Percentiles rank a stretch among this genome's conserved stretches.
These are phyloP conservation scores for Smithornis capensis DNA, from an alignment of 2,113 vertebrate species.

Conservation along the genomic window DNA sequence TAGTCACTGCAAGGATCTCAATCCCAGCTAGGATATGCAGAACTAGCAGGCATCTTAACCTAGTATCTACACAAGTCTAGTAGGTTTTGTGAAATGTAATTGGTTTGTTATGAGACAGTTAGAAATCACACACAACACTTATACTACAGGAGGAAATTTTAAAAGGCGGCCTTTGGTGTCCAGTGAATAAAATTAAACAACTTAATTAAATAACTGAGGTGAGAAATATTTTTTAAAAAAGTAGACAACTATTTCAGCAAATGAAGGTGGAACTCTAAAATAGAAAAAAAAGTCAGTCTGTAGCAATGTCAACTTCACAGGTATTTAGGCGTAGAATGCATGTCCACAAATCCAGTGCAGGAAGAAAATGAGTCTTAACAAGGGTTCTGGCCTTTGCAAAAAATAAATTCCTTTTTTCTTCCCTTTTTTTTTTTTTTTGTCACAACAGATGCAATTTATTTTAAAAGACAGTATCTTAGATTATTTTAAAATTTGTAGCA, in stretches of 20 bases:
- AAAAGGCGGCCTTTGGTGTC: accelerated
- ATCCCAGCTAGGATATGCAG: not conserved
- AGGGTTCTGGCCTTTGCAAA: not conserved
- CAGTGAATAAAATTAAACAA: not conserved
- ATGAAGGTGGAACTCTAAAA: not conserved
- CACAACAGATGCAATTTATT: not conserved
- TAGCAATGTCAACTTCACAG: not conserved
- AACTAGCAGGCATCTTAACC: not conserved
- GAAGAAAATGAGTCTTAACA: not conserved
- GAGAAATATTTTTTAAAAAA: not conserved
- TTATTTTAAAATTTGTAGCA: not conserved
- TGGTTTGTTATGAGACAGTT: not conserved
- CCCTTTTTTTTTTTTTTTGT: not conserved
- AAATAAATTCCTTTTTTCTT: accelerated
- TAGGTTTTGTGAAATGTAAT: not conserved
- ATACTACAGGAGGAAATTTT: not conserved
- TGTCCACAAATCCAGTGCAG: accelerated
- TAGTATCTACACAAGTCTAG: not conserved
- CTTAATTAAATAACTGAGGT: not conserved
- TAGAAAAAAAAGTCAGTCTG: not conserved
- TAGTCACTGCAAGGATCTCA: not conserved
- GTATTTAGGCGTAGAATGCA: not conserved
- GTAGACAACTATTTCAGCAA: not conserved
- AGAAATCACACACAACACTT: not conserved
- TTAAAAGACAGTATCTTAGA: not conserved